A percentile compares a stretch with the other conserved stretches of the same genome.
Conservation (phyloP, 2,113 vertebrate genomes). For the Nesospiza acunhae region DNA sequence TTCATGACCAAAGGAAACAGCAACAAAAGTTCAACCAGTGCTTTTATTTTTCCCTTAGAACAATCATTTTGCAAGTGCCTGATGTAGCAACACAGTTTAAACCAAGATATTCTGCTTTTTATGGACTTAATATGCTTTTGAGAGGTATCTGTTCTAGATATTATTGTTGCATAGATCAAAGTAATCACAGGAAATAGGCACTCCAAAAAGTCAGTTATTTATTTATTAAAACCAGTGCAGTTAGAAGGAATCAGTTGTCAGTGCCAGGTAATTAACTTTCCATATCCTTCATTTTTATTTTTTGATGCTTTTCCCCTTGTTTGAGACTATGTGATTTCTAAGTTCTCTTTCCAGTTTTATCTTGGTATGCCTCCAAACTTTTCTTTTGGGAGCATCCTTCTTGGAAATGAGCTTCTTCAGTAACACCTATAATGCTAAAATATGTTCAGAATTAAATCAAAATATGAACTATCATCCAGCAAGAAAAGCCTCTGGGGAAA, state of each 20-base stretch:
- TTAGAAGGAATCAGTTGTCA: neutral
- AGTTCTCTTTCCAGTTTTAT: neutral
- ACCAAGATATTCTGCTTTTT: neutral
- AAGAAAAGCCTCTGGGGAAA: neutral
- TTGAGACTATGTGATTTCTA: neutral
- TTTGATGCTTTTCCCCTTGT: neutral
- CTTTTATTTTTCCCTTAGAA: neutral
- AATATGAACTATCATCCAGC: neutral
- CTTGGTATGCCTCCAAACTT: neutral
- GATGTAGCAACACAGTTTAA: neutral
- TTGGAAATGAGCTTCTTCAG: neutral
- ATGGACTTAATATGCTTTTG: neutral
- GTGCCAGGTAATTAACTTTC: neutral
- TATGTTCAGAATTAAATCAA: neutral
- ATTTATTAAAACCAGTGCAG: neutral
- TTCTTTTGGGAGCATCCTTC: neutral
- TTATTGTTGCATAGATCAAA: neutral
- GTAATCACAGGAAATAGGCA: neutral
- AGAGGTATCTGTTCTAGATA: neutral
- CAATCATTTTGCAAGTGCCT: neutral
- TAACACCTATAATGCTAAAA: neutral
- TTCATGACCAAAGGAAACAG: neutral
- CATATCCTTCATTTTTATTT: neutral
- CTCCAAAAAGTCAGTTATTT: neutral
- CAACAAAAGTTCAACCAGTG: neutral